phyloP scores from a whole-genome alignment of 2,113 vertebrate species.

The Probosciger aterrimus region DNA sequence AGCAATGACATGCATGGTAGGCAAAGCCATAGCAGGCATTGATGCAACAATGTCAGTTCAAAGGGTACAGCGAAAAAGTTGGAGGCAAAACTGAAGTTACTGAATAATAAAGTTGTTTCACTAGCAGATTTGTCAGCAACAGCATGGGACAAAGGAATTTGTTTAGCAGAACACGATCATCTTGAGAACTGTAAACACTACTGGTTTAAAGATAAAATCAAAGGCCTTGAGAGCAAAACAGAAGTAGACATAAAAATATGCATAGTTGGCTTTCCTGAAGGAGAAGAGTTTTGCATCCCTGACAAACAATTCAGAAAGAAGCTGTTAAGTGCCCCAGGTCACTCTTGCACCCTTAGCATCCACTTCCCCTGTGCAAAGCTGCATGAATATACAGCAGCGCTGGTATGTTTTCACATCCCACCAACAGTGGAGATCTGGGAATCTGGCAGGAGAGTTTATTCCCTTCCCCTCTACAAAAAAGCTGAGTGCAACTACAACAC shows the following conservation, averaged over 20 bases:
- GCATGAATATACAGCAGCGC: not conserved
- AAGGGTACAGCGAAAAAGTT: not conserved
- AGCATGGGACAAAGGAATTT: conserved; percentile 16
- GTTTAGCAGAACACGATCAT: not conserved
- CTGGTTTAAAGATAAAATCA: conserved; percentile 52
- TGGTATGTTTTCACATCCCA: not conserved
- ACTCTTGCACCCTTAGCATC: not conserved
- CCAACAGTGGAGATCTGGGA: not conserved
- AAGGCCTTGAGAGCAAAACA: conserved; percentile 27
- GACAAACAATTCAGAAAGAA: not conserved
- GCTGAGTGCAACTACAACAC: not conserved
- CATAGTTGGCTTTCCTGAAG: not conserved
- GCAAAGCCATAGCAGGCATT: conserved; percentile 4
- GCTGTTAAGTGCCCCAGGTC: not conserved
- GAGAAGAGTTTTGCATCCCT: not conserved
- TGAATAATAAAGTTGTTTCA: conserved; percentile 24
- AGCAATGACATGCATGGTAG: conserved; percentile 15
- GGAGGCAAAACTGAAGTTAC: conserved; percentile 10
- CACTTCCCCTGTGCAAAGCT: not conserved
- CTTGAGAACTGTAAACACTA: conserved; percentile 21
- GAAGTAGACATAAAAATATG: not conserved
- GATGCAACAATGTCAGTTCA: not conserved
- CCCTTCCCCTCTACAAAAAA: not conserved
- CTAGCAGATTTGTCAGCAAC: conserved; percentile 36
- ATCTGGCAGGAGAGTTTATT: not conserved